Evolutionary conservation across 2,797 vertebrate species (phyloP).

Genomic region (Alauda arvensis): DNA sequence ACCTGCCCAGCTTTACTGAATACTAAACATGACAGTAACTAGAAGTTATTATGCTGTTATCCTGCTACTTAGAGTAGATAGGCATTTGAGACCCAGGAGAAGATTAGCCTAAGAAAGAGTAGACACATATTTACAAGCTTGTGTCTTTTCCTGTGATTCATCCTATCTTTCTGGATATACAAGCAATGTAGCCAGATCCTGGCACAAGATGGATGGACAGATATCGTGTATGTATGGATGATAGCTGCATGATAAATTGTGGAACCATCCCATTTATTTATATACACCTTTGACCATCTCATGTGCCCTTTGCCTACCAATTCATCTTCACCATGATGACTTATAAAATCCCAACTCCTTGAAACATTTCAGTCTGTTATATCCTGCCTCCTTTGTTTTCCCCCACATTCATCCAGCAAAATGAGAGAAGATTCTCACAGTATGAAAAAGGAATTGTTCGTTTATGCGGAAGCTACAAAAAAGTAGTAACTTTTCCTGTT

Average conservation of each 20-base stretch:
- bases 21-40: background rate
- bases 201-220: constrained; percentile 46
- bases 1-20: background rate
- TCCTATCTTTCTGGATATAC: constrained; percentile 35
- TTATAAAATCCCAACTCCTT: constrained; percentile 14
- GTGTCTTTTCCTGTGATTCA: constrained; percentile 20
- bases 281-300: constrained; percentile 54
- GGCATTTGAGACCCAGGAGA: background rate
- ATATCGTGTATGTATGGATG: background rate
- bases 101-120: constrained; percentile 6
- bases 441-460: background rate
- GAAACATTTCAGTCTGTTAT: background rate
- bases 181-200: background rate
- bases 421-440: background rate
- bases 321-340: constrained; percentile 26
- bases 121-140: constrained; percentile 16
- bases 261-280: constrained; percentile 33
- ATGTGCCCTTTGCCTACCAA: constrained; percentile 36
- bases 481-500: background rate
- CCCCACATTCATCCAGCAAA: background rate
- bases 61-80: background rate
- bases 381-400: background rate
- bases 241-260: constrained; percentile 32
- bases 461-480: background rate
- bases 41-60: background rate